phyloP scores from a whole-genome alignment of 2,113 vertebrate species.

The Polypterus bichir region DNA sequence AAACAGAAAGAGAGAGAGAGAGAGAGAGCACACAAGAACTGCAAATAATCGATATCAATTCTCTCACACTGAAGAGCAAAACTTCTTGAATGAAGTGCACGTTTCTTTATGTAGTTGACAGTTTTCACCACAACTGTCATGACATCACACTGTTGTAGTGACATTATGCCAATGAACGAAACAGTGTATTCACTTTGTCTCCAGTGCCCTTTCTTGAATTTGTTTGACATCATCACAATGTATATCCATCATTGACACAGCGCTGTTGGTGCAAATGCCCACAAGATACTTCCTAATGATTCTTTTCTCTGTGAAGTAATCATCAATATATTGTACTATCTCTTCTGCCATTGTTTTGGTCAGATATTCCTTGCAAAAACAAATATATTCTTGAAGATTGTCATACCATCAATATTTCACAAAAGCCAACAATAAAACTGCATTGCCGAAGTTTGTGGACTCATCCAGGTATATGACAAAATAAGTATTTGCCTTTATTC shows the following conservation, averaged over 20 bases:
- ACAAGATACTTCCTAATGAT: slow-evolving; percentile 9
- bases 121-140: background rate
- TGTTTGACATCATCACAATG: slow-evolving; percentile 1
- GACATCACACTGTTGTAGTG: background rate
- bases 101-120: background rate
- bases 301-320: slow-evolving; percentile 10
- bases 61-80: background rate
- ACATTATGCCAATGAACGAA: background rate
- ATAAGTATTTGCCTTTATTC: slow-evolving; percentile 9
- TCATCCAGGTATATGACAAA: slow-evolving; percentile 12
- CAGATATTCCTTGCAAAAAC: slow-evolving; percentile 10
- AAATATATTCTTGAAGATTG: slow-evolving; percentile 9
- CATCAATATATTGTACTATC: background rate
- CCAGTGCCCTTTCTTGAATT: background rate
- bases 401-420: background rate
- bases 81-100: background rate
- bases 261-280: slow-evolving; percentile 5
- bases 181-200: background rate
- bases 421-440: slow-evolving; percentile 2
- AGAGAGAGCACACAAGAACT: background rate
- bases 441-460: slow-evolving; percentile 1
- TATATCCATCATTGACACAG: slow-evolving; percentile 1
- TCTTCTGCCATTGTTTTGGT: slow-evolving; percentile 8
- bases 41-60: background rate
- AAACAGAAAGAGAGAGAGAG: no score